phyloP scores from a whole-genome alignment of 92 coral and sea anemone genomes.

The Umimayanthus kanabou region DNA sequence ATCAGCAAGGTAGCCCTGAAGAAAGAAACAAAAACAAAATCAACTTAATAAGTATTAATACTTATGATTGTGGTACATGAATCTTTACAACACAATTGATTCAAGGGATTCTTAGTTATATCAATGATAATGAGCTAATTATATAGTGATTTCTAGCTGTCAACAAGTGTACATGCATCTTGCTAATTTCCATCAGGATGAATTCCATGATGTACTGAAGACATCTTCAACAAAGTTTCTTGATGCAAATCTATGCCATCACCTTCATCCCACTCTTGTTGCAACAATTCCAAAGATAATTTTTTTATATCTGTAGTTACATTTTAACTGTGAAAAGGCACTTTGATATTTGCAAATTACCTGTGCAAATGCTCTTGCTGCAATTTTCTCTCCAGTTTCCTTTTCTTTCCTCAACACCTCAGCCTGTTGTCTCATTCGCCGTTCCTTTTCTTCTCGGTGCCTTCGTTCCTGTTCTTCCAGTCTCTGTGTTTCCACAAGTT shows the following conservation, averaged over 20 bases:
- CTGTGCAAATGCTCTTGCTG: slow-evolving; percentile 99
- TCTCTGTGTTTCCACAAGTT: slow-evolving; percentile 97
- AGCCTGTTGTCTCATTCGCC: slow-evolving; percentile 96
- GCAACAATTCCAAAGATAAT: neutral
- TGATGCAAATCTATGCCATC: neutral
- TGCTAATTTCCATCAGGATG: neutral
- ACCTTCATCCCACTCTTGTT: neutral
- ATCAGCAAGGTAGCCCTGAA: slow-evolving; percentile 97
- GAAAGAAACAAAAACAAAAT: neutral
- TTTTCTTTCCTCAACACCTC: slow-evolving; percentile 91
- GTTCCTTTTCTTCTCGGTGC: slow-evolving; percentile 95
- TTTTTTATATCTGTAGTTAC: too few relatives aligned
- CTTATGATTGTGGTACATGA: neutral
- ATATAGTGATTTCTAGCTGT: too few relatives aligned
- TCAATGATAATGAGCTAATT: too few relatives aligned
- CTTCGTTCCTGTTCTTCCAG: slow-evolving; percentile 98
- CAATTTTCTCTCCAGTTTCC: slow-evolving; percentile 96
- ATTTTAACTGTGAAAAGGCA: too few relatives aligned
- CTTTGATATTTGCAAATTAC: slow-evolving; percentile 40
- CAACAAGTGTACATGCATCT: neutral
- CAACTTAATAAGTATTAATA: neutral
- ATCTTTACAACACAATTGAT: neutral
- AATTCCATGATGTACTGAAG: neutral
- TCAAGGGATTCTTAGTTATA: neutral
- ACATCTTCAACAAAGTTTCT: neutral